Conservation (phyloP, 2,113 vertebrate genomes). For the Peromyscus maniculatus region DNA sequence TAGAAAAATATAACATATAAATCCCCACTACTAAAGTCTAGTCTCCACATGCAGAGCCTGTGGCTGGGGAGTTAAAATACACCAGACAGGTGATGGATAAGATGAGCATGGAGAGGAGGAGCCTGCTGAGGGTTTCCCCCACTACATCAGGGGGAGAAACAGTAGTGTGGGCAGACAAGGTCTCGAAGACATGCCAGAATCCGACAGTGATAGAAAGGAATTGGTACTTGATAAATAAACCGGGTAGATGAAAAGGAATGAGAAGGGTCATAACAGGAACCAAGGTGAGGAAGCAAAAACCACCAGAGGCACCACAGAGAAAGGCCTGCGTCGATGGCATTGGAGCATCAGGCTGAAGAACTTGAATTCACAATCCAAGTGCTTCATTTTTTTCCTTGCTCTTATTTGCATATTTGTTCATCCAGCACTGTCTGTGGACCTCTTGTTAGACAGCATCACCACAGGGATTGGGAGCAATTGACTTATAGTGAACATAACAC, state of each 20-base stretch:
- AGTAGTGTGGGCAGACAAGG: not conserved
- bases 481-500: not conserved
- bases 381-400: not conserved
- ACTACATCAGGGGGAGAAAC: not conserved
- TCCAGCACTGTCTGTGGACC: not conserved
- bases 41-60: not conserved
- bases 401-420: not conserved
- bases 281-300: not conserved
- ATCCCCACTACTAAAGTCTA: not conserved
- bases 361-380: constrained; percentile 10
- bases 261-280: not conserved
- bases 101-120: no score
- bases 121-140: not conserved
- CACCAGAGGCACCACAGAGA: no score
- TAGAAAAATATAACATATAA: not conserved
- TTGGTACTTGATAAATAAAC: not conserved
- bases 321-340: not conserved
- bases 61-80: not conserved
- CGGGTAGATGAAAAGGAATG: not conserved
- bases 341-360: not conserved
- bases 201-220: not conserved
- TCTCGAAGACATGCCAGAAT: not conserved
- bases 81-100: not conserved
- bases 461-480: not conserved
- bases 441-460: not conserved